These are phyloP conservation scores for Bacillus rossius DNA, from an alignment of 1,140 invertebrate genomes.

Conservation along the genomic window DNA sequence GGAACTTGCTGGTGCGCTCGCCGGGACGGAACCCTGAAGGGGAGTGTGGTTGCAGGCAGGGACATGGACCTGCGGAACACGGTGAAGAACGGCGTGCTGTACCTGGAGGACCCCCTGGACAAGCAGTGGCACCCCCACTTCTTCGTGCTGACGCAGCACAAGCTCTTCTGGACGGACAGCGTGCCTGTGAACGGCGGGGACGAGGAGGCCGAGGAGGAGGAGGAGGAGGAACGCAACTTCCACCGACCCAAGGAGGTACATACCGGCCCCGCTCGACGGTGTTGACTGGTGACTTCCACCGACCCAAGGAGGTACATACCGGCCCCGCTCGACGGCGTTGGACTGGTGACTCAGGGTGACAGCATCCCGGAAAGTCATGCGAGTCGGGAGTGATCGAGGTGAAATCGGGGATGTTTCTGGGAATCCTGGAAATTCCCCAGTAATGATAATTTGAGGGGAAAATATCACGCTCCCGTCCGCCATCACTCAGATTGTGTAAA, in stretches of 20 bases:
- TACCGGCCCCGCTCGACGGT: no score
- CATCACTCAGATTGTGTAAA: no score
- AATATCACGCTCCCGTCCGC: no score
- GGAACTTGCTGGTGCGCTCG: no score
- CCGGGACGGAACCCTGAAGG: no score
- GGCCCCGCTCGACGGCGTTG: no score
- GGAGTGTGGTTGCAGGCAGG: constrained; percentile 39
- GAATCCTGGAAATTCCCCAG: no score
- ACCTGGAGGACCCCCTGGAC: constrained; percentile 84
- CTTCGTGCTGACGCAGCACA: constrained; percentile 87
- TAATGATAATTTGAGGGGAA: no score
- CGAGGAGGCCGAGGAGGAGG: constrained; percentile 50
- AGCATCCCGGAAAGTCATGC: no score
- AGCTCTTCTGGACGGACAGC: constrained; percentile 79
- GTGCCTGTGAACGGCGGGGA: constrained; percentile 53
- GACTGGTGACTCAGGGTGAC: no score
- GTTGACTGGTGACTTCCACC: constrained; percentile 34
- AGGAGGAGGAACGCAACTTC: constrained; percentile 31
- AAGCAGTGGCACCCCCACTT: constrained; percentile 92
- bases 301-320: constrained; percentile 36
- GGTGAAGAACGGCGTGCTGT: constrained; percentile 87
- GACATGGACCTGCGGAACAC: constrained; percentile 85
- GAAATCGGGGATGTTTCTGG: no score
- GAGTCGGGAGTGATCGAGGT: no score
- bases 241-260: constrained; percentile 38